These are phyloP conservation scores for Neosalanx taihuensis DNA, from an alignment of 2,797 vertebrate genomes.

Conservation along the genomic window DNA sequence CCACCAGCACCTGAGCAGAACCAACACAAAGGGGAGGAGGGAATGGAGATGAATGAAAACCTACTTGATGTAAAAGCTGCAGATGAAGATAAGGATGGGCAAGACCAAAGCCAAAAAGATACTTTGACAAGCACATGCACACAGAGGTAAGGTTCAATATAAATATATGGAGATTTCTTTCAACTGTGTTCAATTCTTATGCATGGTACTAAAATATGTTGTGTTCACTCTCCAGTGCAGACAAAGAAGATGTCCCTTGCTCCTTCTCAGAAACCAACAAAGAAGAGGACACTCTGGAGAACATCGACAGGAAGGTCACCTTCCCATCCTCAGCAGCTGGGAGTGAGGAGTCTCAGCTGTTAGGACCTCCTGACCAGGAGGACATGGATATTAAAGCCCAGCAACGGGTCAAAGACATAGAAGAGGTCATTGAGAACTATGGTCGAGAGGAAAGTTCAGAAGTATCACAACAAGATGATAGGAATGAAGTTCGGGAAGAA, in stretches of 20 bases:
- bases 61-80: constrained; percentile 13
- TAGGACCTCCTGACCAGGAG: not conserved
- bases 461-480: not conserved
- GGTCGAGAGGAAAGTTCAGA: constrained; percentile 1
- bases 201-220: not conserved
- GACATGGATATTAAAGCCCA: constrained; percentile 12
- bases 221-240: constrained; percentile 30
- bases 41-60: constrained; percentile 24
- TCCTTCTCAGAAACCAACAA: not conserved
- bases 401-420: not conserved
- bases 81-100: constrained; percentile 11
- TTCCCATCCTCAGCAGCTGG: constrained; percentile 16
- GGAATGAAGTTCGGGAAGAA: not conserved
- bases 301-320: constrained; percentile 8
- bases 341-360: constrained; percentile 20
- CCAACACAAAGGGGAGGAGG: constrained; percentile 13
- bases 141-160: constrained; percentile 40
- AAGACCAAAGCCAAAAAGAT: constrained; percentile 20
- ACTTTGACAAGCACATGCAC: constrained; percentile 13
- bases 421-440: not conserved
- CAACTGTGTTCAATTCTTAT: too few relatives aligned
- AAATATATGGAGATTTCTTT: not conserved
- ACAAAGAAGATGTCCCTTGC: constrained; percentile 11
- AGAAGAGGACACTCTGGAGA: constrained; percentile 9
- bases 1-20: not conserved